Base-by-base conservation (phyloP, 2,113 vertebrate genomes). In the Aplodontia rufa region DNA sequence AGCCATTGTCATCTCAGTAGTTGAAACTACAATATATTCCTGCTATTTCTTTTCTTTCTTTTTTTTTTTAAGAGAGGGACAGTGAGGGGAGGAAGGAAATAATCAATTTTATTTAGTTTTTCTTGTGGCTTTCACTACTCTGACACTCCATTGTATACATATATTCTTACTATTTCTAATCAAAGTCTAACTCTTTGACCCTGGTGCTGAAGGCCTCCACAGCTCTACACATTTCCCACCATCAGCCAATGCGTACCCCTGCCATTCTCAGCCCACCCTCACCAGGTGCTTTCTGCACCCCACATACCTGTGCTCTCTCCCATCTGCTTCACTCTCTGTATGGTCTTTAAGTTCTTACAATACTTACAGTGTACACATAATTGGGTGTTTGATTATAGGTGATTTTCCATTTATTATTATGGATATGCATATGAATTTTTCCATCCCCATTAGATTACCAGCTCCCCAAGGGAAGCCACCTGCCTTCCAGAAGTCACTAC, bases 101-200 rank as follows among this genome's bases (percentile, higher is more conserved):
- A n/a, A n/a, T n/a, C n/a, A n/a, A n/a, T n/a, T n/a, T n/a, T n/a
- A n/a, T n/a, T n/a, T n/a, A n/a, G n/a, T n/a, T n/a, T n/a, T n/a
- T n/a, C n/a, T n/a, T n/a, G n/a, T n/a, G n/a, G n/a, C n/a, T n/a
- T n/a, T n/a, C n/a, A n/a, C n/a, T n/a, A n/a, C n/a, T n/a, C n/a
- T n/a, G n/a, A n/a, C n/a, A n/a, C n/a, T n/a, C n/a, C n/a, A n/a
- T n/a, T n/a, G n/a, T n/a, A n/a, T n/a, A n/a, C n/a, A n/a, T n/a
- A n/a, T n/a, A n/a, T n/a, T n/a, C n/a, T n/a, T 80, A 76, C 37
- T 71, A 37, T 35, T 91, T 91, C 93, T 11, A 95, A 92, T 71
- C 9, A 89, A 93, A 95, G 84, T 35, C 69, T 90, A 91, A 45
- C 24, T 90, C 55, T 90, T 78, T 62, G 35, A 58, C 32, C 32